Base-by-base conservation (phyloP, 2,797 vertebrate species). In the Microhierax caerulescens region DNA sequence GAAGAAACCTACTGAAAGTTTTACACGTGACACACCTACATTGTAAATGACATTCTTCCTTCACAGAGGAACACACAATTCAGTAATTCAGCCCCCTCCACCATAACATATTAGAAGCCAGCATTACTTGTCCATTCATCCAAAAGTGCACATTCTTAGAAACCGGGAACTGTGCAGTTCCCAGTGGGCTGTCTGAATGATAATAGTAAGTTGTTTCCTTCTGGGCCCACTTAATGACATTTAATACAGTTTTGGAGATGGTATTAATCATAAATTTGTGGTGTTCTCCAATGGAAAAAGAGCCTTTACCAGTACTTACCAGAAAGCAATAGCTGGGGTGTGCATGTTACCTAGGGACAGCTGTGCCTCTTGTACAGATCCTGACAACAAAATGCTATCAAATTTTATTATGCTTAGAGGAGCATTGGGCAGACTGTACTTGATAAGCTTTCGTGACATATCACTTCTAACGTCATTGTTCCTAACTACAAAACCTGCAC, bases 21-120 rank as follows among this genome's bases (percentile, higher is more conserved):
- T 88, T 94, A 80, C 96, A 96, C 54, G 93, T 96, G 96, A 97
- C 90, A 97, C 97, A 96, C 91, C 96, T 96, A 97, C 97, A 93
- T 95, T 82, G 69, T 93, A 95, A 94, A 95, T 91, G 63, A 88
- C 90, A 92, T 97, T 96, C 91, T 92, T 95, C 67, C 64, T 93
- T 96, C 90, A 88, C 72, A 96, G 95, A 90, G 51, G 67, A 94
- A 51, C 70, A 92, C 73, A 97, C 96, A 97, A 76, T 94, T 91
- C 85, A 83, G 86, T 93, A 93, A 97, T 97, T 97, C 96, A 96
- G n/a, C 95, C 94, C 84, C 94, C 92, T 96, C 90, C 50, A 80
- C 81, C 87, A 82, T 41, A 93, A 79, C 0, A 1, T 64, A 80
- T 87, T 79, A 91, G 83, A 92, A 95, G 73, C 63, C 61, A 94